Conservation (phyloP, 2,888 invertebrate species). For the Agrochola litura region DNA sequence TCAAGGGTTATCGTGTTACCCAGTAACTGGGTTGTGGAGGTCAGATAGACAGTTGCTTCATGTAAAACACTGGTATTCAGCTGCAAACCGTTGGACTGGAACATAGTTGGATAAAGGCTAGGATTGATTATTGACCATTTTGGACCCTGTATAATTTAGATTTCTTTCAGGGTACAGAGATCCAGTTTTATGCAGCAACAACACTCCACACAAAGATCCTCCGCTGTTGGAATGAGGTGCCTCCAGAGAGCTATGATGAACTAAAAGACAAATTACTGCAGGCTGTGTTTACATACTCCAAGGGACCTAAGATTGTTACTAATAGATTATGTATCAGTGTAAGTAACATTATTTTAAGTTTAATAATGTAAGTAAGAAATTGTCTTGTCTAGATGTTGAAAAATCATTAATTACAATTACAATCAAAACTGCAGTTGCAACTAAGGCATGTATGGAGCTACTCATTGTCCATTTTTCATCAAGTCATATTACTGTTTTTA, state of each 20-base stretch:
- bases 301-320: slow-evolving; percentile 96
- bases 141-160: background rate
- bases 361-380: background rate
- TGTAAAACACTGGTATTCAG: background rate
- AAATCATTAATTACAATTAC: background rate
- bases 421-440: background rate
- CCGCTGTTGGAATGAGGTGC: slow-evolving; percentile 96
- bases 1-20: too few relatives aligned
- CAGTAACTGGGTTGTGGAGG: background rate
- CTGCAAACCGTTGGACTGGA: background rate
- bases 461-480: too few relatives aligned
- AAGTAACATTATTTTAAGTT: slow-evolving; percentile 81
- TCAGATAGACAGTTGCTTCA: background rate
- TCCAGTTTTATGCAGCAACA: slow-evolving; percentile 98
- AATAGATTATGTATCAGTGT: slow-evolving; percentile 97
- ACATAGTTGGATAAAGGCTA: background rate
- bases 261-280: slow-evolving; percentile 95
- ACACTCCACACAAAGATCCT: slow-evolving; percentile 97
- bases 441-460: background rate
- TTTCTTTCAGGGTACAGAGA: slow-evolving; percentile 93
- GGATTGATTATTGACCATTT: background rate
- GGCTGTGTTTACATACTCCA: slow-evolving; percentile 93
- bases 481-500: background rate
- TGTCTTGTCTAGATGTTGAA: background rate
- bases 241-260: slow-evolving; percentile 94